phyloP scores from a whole-genome alignment of 1,140 invertebrate genomes.

The honey bee (Apis mellifera) region DNA sequence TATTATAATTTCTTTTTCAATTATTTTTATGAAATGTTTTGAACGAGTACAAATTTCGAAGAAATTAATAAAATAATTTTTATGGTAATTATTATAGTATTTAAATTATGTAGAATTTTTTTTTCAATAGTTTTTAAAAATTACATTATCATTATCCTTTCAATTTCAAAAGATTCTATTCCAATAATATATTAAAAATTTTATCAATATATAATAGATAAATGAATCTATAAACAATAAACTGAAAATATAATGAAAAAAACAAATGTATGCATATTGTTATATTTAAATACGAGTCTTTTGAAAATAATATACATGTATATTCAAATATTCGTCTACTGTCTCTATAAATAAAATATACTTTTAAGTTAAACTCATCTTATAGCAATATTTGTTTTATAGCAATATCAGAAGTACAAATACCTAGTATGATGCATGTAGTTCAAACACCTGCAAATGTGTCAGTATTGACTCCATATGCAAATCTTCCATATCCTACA shows the following conservation, averaged over 20 bases:
- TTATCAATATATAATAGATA: background rate
- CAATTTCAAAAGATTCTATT: background rate
- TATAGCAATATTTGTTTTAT: constrained; percentile 36
- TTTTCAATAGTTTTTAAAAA: background rate
- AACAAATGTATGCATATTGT: background rate
- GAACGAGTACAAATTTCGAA: background rate
- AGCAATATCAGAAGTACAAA: constrained; percentile 59
- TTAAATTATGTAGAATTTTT: background rate
- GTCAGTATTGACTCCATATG: constrained; percentile 23
- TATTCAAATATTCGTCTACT: constrained; percentile 27
- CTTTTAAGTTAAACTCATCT: background rate
- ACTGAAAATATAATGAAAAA: too few species aligned
- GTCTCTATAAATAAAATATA: constrained; percentile 45
- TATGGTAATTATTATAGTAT: background rate
- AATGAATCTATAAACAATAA: too few species aligned
- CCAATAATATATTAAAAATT: background rate
- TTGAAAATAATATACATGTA: background rate
- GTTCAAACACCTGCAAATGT: constrained; percentile 47
- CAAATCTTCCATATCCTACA: constrained; percentile 41
- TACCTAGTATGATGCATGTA: constrained; percentile 58
- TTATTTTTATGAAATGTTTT: background rate
- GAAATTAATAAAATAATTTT: background rate
- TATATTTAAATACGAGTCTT: background rate
- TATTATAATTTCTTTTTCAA: background rate
- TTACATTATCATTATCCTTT: background rate